These are phyloP conservation scores for Periophthalmus modestus DNA, from an alignment of 2,113 vertebrate genomes.

Conservation along the genomic window DNA sequence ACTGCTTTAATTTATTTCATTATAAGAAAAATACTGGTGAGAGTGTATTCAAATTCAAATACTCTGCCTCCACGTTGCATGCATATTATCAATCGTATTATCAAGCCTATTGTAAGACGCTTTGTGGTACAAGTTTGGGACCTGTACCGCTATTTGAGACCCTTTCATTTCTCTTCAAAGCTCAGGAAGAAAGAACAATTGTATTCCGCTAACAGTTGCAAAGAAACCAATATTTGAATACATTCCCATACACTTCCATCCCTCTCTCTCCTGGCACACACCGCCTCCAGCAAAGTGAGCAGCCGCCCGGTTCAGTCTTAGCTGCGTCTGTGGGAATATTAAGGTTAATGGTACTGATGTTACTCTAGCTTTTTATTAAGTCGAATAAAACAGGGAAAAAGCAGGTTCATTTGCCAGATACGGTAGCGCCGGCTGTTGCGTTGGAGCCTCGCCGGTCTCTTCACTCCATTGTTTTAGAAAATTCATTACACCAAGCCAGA, in stretches of 20 bases:
- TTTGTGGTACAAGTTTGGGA: too few species aligned
- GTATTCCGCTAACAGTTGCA: background rate
- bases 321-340: constrained; percentile 32
- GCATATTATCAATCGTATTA: too few species aligned
- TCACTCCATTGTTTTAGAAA: background rate
- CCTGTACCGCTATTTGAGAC: too few species aligned
- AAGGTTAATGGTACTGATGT: constrained; percentile 49
- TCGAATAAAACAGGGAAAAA: constrained; percentile 25
- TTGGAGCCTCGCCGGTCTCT: constrained; percentile 14
- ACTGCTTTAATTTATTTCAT: too few species aligned
- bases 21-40: too few species aligned
- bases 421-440: constrained; percentile 5
- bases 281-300: constrained; percentile 34
- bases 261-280: constrained; percentile 9
- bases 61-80: too few species aligned
- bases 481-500: constrained; percentile 1
- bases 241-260: background rate
- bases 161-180: background rate
- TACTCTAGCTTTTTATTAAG: constrained; percentile 35
- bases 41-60: too few species aligned
- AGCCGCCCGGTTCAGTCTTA: constrained; percentile 18
- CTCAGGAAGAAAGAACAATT: background rate
- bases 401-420: constrained; percentile 19
- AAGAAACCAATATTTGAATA: constrained; percentile 13
- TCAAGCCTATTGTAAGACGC: too few species aligned